Conservation (phyloP, 2,797 vertebrate genomes). For the Acrossocheilus wenchowensis region DNA sequence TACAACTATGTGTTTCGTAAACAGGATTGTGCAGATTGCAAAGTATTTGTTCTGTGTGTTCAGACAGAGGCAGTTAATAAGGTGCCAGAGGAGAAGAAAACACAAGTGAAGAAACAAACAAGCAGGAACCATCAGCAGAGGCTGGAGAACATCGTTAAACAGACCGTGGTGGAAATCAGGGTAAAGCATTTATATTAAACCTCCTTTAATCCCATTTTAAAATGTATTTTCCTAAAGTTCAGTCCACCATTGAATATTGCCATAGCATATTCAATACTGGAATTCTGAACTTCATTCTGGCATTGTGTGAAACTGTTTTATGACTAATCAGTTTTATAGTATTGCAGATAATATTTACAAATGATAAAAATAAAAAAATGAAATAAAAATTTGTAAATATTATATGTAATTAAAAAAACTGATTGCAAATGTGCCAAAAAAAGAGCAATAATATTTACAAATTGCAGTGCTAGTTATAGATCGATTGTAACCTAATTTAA, state of each 20-base stretch:
- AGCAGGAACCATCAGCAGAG: constrained; percentile 84
- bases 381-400: too few species aligned
- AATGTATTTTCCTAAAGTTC: not conserved
- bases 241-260: not conserved
- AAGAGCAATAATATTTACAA: not conserved
- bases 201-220: not conserved
- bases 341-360: not conserved
- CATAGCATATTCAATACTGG: not conserved
- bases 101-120: constrained; percentile 24
- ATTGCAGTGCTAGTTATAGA: not conserved
- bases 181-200: constrained; percentile 48
- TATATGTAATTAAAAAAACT: too few species aligned
- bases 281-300: not conserved
- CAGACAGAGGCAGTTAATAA: constrained; percentile 64
- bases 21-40: not conserved
- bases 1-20: not conserved
- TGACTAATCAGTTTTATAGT: not conserved
- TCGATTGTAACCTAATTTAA: not conserved
- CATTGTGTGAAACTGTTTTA: not conserved
- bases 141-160: constrained; percentile 84
- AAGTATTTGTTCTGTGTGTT: not conserved
- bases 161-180: constrained; percentile 68
- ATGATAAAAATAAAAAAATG: too few species aligned
- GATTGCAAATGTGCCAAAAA: not conserved
- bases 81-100: constrained; percentile 52